A percentile compares a stretch with the other conserved stretches of the same genome.
These are phyloP conservation scores for Apteryx owenii DNA, from an alignment of 2,113 vertebrate genomes.

Conservation along the genomic window DNA sequence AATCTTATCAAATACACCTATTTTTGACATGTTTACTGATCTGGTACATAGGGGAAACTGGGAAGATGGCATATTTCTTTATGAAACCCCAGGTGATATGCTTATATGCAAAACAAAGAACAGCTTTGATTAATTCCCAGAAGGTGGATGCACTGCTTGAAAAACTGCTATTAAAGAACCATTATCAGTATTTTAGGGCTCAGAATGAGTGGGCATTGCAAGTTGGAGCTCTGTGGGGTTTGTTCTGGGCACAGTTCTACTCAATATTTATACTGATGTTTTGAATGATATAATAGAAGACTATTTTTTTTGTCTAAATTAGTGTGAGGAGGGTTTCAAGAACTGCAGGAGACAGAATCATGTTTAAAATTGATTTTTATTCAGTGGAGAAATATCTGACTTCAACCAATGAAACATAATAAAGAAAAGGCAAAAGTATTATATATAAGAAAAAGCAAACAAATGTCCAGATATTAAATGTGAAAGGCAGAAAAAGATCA, in stretches of 20 bases:
- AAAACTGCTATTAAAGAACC: neutral
- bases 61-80: neutral
- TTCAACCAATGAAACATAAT: neutral
- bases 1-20: fast-evolving
- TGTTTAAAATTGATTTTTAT: neutral
- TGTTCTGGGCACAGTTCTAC: neutral
- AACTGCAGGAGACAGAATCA: neutral
- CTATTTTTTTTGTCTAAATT: neutral
- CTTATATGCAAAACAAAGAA: neutral
- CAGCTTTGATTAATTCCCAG: neutral
- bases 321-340: neutral
- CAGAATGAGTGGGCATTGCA: neutral
- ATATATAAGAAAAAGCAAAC: neutral
- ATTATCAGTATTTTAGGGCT: neutral
- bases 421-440: neutral
- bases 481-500: neutral
- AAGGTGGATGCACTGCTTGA: neutral
- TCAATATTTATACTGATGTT: neutral
- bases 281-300: neutral
- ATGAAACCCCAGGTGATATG: neutral
- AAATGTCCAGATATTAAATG: neutral
- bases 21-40: neutral
- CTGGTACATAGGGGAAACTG: neutral
- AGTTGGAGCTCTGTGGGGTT: neutral
- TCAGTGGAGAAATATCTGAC: neutral